Evolutionary conservation across 2,888 invertebrate genomes (phyloP), one percentile per base, ranked within the genome.

Genomic region (Thymelicus lineola): DNA sequence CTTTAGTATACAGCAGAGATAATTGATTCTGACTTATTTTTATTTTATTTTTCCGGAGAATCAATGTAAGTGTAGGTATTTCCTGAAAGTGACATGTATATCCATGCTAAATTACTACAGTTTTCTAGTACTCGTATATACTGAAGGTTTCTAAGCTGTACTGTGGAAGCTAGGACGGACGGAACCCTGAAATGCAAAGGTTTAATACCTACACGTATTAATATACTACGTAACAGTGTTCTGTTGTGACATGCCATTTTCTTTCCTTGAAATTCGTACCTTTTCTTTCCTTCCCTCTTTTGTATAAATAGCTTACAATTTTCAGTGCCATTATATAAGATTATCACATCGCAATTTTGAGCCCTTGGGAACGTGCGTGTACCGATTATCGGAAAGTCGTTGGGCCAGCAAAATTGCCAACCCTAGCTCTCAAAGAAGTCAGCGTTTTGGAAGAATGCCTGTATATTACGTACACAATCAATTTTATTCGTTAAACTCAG

Each of bases 371-470:
- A 53, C 38, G 38, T 63, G 67, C 42, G 61, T 61, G 38, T 69
- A 53, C 50, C 64, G 59, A 64, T 64, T 70, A 70, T 70, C 64
- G 64, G 70, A 63, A 60, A 70, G 65, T 53, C 53, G 53, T 53
- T 60, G 50, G 45, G 59, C 63, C 53, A 64, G 53, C 48, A 53
- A 70, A 70, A 60, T 64, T 53, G 69, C 58, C 63, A 69, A 55
- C 58, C 69, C 63, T 64, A 38, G 36, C 50, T 42, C 64, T 70
- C 64, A 70, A 70, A 70, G 53, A 64, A 60, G 17, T 20, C 70
- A 70, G 59, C 59, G 64, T 70, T 70, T 70, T 65, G 64, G 70
- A 70, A 70, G 53, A 60, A 70, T n/a, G 50, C 69, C 58, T 50
- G 15, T 69, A 58, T 69, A 60, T 10, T 36, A 12, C 36, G 7